phyloP scores from a whole-genome alignment of 2,113 vertebrate genomes.

The Pholis gunnellus region DNA sequence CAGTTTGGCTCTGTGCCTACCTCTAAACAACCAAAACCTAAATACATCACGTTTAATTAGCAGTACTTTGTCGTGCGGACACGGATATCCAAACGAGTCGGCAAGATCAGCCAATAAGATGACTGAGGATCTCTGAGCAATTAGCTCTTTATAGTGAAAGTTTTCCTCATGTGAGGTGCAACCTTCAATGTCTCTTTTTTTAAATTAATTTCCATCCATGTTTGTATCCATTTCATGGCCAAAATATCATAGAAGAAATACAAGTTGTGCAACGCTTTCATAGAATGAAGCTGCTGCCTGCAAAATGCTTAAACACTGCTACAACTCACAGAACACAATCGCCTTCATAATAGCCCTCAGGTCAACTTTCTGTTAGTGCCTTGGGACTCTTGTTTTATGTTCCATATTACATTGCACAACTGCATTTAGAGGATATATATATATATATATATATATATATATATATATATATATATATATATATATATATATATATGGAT shows the following conservation, averaged over 20 bases:
- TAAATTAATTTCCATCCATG: not conserved
- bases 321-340: not conserved
- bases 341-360: not conserved
- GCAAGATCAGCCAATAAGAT: not conserved
- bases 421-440: slow-evolving; percentile 11
- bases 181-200: not conserved
- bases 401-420: not conserved
- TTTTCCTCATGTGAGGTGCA: not conserved
- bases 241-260: not conserved
- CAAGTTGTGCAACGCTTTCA: not conserved
- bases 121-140: not conserved
- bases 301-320: not conserved
- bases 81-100: not conserved
- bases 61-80: not conserved
- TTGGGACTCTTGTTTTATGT: slow-evolving; percentile 9
- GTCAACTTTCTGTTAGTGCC: slow-evolving; percentile 12
- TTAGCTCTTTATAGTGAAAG: not conserved
- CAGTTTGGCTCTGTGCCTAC: too few relatives aligned
- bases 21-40: not conserved
- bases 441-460: not conserved
- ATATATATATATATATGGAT: not conserved
- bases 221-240: not conserved
- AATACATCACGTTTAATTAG: not conserved
- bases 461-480: too few relatives aligned
- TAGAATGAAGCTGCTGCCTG: not conserved